These are phyloP conservation scores for Naja naja DNA, from an alignment of 2,113 vertebrate genomes.

Conservation along the genomic window DNA sequence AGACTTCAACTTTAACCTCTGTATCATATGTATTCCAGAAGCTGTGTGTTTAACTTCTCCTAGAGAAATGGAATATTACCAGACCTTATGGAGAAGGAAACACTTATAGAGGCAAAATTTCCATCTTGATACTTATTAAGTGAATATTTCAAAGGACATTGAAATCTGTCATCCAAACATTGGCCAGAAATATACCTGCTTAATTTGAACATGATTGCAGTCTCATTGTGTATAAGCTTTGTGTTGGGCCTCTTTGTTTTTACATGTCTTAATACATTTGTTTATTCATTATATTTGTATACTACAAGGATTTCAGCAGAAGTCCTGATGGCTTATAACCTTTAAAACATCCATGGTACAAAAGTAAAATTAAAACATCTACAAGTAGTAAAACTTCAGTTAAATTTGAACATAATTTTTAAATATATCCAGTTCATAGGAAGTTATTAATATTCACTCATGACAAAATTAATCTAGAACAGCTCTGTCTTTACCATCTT, in stretches of 20 bases:
- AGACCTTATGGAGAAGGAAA: not conserved
- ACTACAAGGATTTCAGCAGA: not conserved
- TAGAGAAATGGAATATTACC: not conserved
- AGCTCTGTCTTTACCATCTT: not conserved
- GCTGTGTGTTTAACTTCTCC: too few relatives aligned
- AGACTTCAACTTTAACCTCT: not conserved
- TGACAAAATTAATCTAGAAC: not conserved
- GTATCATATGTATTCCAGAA: not conserved
- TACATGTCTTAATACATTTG: not conserved
- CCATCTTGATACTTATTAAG: not conserved
- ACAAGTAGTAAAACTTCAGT: not conserved
- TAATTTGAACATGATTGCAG: not conserved
- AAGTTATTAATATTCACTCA: not conserved
- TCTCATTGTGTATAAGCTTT: not conserved
- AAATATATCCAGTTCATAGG: not conserved
- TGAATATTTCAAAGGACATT: not conserved
- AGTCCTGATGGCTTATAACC: not conserved
- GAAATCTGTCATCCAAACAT: not conserved
- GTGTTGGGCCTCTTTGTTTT: not conserved
- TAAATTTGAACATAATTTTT: not conserved
- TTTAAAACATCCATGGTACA: not conserved
- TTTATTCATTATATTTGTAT: not conserved
- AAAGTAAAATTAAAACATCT: not conserved
- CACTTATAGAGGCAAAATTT: not conserved
- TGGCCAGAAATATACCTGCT: not conserved